A percentile compares a stretch with the other conserved stretches of the same genome.
Evolutionary conservation across 2,797 vertebrate species (phyloP).

Genomic region (Chrysocyon brachyurus): DNA sequence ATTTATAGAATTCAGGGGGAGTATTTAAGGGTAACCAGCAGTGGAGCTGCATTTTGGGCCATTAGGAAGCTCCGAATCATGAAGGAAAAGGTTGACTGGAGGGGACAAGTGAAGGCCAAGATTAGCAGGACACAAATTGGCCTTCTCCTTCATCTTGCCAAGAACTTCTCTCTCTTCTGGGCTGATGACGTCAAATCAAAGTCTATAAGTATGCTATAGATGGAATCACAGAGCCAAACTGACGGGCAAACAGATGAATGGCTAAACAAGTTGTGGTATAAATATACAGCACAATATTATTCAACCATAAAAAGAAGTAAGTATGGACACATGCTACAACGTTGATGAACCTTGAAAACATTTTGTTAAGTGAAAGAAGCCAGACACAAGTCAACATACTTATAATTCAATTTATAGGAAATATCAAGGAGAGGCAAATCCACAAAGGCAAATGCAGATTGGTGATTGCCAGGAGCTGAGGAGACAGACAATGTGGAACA

Average conservation of each 20-base stretch:
- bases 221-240: background rate
- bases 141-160: background rate
- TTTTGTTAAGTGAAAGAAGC: background rate
- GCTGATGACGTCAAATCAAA: slow-evolving; percentile 27
- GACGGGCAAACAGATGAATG: background rate
- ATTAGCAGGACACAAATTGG: slow-evolving; percentile 2
- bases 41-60: slow-evolving; percentile 58
- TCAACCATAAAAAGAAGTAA: background rate
- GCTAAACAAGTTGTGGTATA: background rate
- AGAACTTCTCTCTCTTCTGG: slow-evolving; percentile 23
- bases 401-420: background rate
- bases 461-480: background rate
- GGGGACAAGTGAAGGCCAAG: slow-evolving; percentile 51
- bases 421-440: background rate
- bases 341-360: background rate
- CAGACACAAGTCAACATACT: background rate
- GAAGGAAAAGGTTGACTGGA: slow-evolving; percentile 59
- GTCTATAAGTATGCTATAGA: background rate
- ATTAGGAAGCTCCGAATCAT: slow-evolving; percentile 63
- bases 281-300: background rate
- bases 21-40: slow-evolving; percentile 74
- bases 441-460: background rate
- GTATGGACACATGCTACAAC: background rate
- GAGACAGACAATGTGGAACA: background rate
- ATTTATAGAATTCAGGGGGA: slow-evolving; percentile 79